These are phyloP conservation scores for Molossus alvarezi DNA, from an alignment of 2,797 vertebrate species.

Conservation along the genomic window DNA sequence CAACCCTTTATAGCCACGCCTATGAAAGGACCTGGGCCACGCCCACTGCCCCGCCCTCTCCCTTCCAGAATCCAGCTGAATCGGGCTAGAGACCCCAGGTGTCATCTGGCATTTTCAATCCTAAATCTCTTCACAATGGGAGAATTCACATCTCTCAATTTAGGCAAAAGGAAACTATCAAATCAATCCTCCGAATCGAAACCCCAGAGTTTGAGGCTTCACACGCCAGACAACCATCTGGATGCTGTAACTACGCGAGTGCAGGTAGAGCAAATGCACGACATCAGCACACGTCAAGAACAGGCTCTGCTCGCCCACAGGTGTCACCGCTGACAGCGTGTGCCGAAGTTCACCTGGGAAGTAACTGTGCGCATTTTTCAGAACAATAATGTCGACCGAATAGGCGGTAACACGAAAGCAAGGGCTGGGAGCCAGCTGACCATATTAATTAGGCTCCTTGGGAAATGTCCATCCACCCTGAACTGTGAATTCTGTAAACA, in stretches of 20 bases:
- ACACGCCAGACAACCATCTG: not conserved
- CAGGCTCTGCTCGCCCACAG: not conserved
- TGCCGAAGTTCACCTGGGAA: not conserved
- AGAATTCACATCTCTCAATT: not conserved
- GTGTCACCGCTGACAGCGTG: not conserved
- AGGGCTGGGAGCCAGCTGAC: constrained; percentile 72
- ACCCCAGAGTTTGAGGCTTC: not conserved
- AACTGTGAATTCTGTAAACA: constrained; percentile 67
- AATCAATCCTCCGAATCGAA: constrained; percentile 69
- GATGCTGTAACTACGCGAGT: not conserved
- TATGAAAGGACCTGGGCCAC: not conserved
- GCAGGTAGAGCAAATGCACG: not conserved
- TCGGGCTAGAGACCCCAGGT: not conserved
- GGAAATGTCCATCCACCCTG: constrained; percentile 62
- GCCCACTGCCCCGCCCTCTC: not conserved
- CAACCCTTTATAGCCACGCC: not conserved
- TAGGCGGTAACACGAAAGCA: constrained; percentile 77
- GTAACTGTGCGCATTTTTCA: constrained; percentile 47
- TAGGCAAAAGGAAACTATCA: constrained; percentile 17
- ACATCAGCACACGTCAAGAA: not conserved
- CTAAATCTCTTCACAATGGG: not conserved
- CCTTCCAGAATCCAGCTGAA: not conserved
- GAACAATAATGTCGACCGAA: constrained; percentile 72
- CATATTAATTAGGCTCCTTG: constrained; percentile 72
- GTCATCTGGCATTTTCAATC: not conserved